A percentile compares a stretch with the other conserved stretches of the same genome.
These are phyloP conservation scores for Drosophila formosana DNA, from an alignment of 2,888 invertebrate genomes.

Conservation along the genomic window DNA sequence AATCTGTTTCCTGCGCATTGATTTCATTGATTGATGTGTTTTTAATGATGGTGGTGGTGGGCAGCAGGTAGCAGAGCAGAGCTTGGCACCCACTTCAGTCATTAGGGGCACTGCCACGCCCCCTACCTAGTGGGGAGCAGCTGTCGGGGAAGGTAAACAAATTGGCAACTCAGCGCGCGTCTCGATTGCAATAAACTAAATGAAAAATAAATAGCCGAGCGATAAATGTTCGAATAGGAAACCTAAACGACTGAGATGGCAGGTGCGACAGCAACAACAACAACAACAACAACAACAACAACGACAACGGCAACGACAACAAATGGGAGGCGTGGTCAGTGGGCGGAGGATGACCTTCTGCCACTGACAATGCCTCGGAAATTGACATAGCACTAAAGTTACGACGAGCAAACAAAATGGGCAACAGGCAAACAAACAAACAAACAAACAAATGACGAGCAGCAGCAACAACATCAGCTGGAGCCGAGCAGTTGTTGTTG, in stretches of 20 bases:
- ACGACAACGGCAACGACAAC: no score
- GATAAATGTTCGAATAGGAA: slow-evolving; percentile 34
- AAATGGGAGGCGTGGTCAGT: slow-evolving; percentile 2
- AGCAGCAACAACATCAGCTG: slow-evolving; percentile 16
- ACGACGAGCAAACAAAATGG: slow-evolving; percentile 53
- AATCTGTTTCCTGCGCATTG: slow-evolving; percentile 63
- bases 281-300: no score
- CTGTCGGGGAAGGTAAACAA: slow-evolving; percentile 47
- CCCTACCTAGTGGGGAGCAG: not conserved
- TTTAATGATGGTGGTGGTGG: slow-evolving; percentile 59
- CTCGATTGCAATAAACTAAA: slow-evolving; percentile 68
- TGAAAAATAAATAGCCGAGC: slow-evolving; percentile 68
- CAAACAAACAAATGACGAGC: slow-evolving; percentile 54
- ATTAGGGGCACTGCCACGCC: slow-evolving; percentile 38
- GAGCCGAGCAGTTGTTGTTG: not conserved
- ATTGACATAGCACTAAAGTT: slow-evolving; percentile 71
- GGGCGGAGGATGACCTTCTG: no score
- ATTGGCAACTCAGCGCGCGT: slow-evolving; percentile 40
- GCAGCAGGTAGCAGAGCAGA: slow-evolving; percentile 33
- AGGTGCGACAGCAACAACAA: not conserved
- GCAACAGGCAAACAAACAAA: slow-evolving; percentile 56
- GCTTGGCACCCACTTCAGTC: slow-evolving; percentile 39
- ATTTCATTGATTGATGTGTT: slow-evolving; percentile 70
- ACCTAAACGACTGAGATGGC: slow-evolving; percentile 12
- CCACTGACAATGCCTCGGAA: slow-evolving; percentile 49